Evolutionary conservation across 2,113 vertebrate genomes (phyloP).

Genomic region (Stomatorhinus ivindoensis): DNA sequence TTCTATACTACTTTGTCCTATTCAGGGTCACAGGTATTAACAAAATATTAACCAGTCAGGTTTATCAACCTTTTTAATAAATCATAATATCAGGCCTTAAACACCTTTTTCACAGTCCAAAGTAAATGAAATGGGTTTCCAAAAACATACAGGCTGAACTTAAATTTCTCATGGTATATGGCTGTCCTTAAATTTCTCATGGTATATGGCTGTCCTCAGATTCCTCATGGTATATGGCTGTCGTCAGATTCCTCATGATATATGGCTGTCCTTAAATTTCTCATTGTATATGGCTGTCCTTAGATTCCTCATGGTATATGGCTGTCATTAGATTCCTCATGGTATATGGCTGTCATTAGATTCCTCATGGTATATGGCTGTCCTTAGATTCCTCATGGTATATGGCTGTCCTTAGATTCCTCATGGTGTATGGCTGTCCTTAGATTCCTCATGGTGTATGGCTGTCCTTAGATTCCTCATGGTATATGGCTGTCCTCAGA

Average conservation of each 20-base stretch:
- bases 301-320: neutral
- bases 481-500: neutral
- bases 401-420: neutral
- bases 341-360: too few species aligned
- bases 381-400: neutral
- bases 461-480: neutral
- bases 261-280: too few species aligned
- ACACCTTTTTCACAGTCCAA: neutral
- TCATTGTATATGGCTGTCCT: too few species aligned
- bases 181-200: neutral
- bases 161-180: neutral
- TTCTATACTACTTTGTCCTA: neutral
- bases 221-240: too few species aligned
- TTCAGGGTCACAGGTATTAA: neutral
- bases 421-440: neutral
- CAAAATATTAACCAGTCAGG: neutral
- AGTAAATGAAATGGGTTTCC: neutral
- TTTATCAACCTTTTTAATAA: neutral
- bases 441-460: neutral
- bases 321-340: neutral
- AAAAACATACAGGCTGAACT: neutral
- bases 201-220: neutral
- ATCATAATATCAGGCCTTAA: neutral
- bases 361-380: neutral
- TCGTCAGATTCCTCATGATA: too few species aligned